Evolutionary conservation across 2,797 vertebrate genomes (phyloP).

Genomic region (Platyrinchus mystaceus): DNA sequence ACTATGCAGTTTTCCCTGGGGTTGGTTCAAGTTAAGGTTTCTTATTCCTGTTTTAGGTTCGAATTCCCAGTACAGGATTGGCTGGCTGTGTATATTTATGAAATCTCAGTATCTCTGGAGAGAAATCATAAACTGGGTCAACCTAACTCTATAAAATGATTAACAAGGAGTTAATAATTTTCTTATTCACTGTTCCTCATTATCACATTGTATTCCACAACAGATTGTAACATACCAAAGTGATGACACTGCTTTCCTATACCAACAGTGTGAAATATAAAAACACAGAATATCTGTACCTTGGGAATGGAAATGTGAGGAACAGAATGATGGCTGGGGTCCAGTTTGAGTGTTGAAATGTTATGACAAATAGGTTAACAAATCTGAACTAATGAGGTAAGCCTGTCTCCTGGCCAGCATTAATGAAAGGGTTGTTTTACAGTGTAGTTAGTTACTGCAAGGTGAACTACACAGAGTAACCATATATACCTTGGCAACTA

Average conservation of each 20-base stretch:
- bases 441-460: slow-evolving; percentile 7
- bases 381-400: slow-evolving; percentile 58
- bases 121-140: background rate
- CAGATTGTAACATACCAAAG: background rate
- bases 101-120: background rate
- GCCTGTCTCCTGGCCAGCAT: slow-evolving; percentile 1
- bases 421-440: slow-evolving; percentile 40
- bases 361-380: slow-evolving; percentile 61
- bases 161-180: slow-evolving; percentile 11
- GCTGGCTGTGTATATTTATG: background rate
- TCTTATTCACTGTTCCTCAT: background rate
- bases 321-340: background rate
- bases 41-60: background rate
- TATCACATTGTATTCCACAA: background rate
- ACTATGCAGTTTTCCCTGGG: background rate
- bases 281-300: background rate
- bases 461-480: background rate
- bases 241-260: background rate
- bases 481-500: background rate
- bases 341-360: slow-evolving; percentile 1
- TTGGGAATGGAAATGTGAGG: background rate
- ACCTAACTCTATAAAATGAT: background rate
- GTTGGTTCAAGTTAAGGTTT: background rate
- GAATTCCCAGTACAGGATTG: background rate
- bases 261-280: background rate